Evolutionary conservation across 2,797 vertebrate species (phyloP), one percentile per base, ranked within the genome.

Genomic region (Uromys caudimaculatus): DNA sequence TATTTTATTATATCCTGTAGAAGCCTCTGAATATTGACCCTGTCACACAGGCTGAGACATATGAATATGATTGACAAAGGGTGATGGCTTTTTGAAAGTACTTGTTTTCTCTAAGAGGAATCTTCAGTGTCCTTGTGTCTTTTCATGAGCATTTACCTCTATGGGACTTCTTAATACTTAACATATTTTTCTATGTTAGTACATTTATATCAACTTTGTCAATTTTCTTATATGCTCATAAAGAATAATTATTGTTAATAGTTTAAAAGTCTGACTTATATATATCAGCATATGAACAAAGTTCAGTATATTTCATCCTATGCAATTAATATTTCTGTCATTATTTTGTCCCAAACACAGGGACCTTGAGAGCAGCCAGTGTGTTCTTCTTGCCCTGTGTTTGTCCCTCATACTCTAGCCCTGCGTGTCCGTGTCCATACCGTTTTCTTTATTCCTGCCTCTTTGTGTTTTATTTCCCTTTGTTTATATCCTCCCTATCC

Each of bases 211-310:
- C 90, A 77, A 93, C 44, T 89, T 83, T 92, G 19, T 84, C 47
- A 79, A 69, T 50, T 94, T 83, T 88, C 54, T 87, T 84, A 90
- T 32, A 52, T 69, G 71, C 19, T 94, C 11, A 50, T 14, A 56
- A 76, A 71, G 44, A 38, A 8, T 76, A 77, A 73, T 85, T 90
- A 41, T 50, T 47, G 47, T 32, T 86, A n/a, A 82, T 50, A 93
- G 60, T 94, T 94, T 95, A 89, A 93, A 89, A 89, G 32, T 6
- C 85, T 93, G 35, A 94, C 64, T 64, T 89, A 67, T 9, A 47
- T 58, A 84, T 38, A 6, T 50, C 41, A 41, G 13, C 29, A 32
- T 2, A 52, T 76, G 23, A 95, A 82, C 5, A 79, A 14, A 89
- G 64, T 88, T 89, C 85, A 92, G 89, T 90, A 64, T 90, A 92